Percentiles rank a stretch among this genome's conserved stretches.
Conservation (phyloP, 2,113 vertebrate genomes). For the Xiphophorus hellerii region DNA sequence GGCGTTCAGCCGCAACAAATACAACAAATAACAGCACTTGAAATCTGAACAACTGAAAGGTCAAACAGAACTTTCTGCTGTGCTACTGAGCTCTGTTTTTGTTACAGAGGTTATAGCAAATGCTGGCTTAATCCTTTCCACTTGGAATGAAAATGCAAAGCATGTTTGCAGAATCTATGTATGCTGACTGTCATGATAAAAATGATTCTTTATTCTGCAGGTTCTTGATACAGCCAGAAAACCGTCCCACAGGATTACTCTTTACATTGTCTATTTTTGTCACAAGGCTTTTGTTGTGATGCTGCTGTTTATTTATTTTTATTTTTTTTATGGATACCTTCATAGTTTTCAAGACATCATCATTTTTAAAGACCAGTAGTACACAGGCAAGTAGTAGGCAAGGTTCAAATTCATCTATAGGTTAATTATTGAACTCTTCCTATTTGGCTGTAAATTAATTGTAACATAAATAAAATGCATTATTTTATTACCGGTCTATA, state of each 20-base stretch:
- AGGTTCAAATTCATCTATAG: too few relatives aligned
- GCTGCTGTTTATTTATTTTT: neutral
- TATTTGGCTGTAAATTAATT: too few relatives aligned
- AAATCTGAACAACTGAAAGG: slow-evolving; percentile 38
- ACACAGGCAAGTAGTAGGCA: slow-evolving; percentile 1
- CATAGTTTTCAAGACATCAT: neutral
- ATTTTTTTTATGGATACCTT: slow-evolving; percentile 8
- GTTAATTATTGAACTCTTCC: too few relatives aligned
- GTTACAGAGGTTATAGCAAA: slow-evolving; percentile 26
- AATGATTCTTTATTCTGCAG: neutral
- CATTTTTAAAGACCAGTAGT: neutral
- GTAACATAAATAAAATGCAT: too few relatives aligned
- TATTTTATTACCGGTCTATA: too few relatives aligned
- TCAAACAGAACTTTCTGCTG: slow-evolving; percentile 25
- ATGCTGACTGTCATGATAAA: neutral
- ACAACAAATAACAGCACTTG: slow-evolving; percentile 29
- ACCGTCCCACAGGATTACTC: neutral
- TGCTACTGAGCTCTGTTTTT: slow-evolving; percentile 26
- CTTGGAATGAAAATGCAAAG: slow-evolving; percentile 28
- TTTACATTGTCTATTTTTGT: neutral
- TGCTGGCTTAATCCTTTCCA: slow-evolving; percentile 18
- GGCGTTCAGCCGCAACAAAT: slow-evolving; percentile 37
- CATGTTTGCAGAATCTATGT: neutral
- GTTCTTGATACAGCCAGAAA: slow-evolving; percentile 12
- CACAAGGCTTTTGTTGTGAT: neutral